These are phyloP conservation scores for Peromyscus polionotus DNA, from an alignment of 2,113 vertebrate genomes.

Conservation along the genomic window DNA sequence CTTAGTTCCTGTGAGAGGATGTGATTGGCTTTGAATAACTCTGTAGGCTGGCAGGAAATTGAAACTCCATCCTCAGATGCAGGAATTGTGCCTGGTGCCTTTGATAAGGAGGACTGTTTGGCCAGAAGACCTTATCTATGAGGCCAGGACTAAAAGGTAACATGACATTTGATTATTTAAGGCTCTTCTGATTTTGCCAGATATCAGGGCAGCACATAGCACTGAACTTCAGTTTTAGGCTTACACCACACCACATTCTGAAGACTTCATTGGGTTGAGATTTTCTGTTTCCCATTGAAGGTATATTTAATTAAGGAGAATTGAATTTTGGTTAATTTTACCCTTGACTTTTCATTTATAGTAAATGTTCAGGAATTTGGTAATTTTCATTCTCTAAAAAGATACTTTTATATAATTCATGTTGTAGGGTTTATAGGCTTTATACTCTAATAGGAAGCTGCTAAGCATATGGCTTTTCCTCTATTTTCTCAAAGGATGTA, in stretches of 20 bases:
- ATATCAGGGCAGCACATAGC: background rate
- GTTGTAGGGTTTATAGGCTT: background rate
- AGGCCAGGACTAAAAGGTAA: background rate
- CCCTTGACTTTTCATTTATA: background rate
- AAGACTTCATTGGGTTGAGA: background rate
- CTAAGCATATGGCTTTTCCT: background rate
- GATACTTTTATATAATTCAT: background rate
- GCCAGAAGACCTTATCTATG: background rate
- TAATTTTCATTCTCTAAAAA: background rate
- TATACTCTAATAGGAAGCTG: background rate
- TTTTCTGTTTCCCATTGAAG: background rate
- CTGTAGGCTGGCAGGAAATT: conserved; percentile 15
- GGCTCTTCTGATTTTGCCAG: background rate
- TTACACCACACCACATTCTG: background rate
- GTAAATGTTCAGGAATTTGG: background rate
- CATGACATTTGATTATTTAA: background rate
- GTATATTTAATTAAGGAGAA: background rate
- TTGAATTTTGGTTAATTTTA: conserved; percentile 1
- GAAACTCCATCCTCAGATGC: background rate
- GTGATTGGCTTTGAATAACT: conserved; percentile 29
- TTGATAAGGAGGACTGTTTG: conserved; percentile 54
- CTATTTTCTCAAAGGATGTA: background rate
- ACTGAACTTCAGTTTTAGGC: background rate
- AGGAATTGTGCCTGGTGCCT: conserved; percentile 13
- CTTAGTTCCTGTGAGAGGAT: background rate